Percentiles rank a stretch among this genome's conserved stretches.
Conservation (phyloP, 2,888 invertebrate species). For the Spodoptera littoralis region DNA sequence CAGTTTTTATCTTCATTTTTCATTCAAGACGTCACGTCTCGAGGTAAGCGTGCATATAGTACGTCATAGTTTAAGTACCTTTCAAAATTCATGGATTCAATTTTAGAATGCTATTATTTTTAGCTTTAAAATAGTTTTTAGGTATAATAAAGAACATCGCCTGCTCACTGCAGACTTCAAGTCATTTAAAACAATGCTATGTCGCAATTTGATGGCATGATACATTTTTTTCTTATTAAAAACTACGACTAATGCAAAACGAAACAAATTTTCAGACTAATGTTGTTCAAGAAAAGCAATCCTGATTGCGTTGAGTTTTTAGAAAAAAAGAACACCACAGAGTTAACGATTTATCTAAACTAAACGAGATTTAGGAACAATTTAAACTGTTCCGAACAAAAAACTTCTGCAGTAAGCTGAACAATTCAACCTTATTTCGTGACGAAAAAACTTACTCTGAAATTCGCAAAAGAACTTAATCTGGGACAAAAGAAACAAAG, state of each 20-base stretch:
- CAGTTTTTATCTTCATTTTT: no score
- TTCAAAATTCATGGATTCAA: neutral
- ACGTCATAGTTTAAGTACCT: neutral
- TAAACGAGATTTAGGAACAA: constrained; percentile 44
- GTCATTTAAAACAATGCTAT: constrained; percentile 17
- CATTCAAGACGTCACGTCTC: no score
- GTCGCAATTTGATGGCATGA: constrained; percentile 23
- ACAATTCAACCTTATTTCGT: constrained; percentile 32
- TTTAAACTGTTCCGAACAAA: constrained; percentile 46
- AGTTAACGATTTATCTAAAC: constrained; percentile 43
- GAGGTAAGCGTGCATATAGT: neutral
- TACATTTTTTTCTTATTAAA: constrained; percentile 10
- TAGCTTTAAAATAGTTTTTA: neutral
- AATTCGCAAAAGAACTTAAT: constrained; percentile 29
- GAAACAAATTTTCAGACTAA: no score
- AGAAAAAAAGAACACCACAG: constrained; percentile 15
- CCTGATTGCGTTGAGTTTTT: constrained; percentile 10
- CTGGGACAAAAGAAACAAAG: constrained; percentile 22
- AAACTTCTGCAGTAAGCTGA: constrained; percentile 31
- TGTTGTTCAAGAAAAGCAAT: neutral
- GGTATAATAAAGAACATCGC: constrained; percentile 1
- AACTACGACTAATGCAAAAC: no score
- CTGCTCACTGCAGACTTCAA: constrained; percentile 4
- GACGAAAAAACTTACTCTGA: constrained; percentile 29
- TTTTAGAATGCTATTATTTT: constrained; percentile 2